Percentiles rank a stretch among this genome's conserved stretches.
These are phyloP conservation scores for Agapostemon virescens DNA, from an alignment of 2,888 invertebrate species.

Conservation along the genomic window DNA sequence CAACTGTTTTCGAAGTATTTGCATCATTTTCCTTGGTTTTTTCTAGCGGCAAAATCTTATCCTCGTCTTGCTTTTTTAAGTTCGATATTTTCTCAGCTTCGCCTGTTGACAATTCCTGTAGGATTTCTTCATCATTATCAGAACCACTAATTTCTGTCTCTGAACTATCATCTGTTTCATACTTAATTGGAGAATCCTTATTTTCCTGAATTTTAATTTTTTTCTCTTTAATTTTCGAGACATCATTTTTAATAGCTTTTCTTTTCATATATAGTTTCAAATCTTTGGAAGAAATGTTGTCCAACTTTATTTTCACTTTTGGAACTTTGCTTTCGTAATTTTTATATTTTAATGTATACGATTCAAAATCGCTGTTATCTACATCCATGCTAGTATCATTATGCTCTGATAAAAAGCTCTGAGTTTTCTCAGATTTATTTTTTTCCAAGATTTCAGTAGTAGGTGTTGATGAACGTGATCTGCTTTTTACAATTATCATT, in stretches of 20 bases:
- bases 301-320: conserved; percentile 73
- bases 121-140: conserved; percentile 7
- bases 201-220: conserved; percentile 60
- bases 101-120: not conserved
- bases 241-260: conserved; percentile 61
- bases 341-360: conserved; percentile 38
- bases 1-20: not conserved
- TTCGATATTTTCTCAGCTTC: conserved; percentile 62
- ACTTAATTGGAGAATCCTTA: not conserved
- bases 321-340: conserved; percentile 49
- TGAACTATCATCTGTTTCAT: conserved; percentile 25
- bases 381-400: conserved; percentile 41
- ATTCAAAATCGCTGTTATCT: conserved; percentile 48
- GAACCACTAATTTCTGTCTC: conserved; percentile 17
- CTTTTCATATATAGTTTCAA: conserved; percentile 48
- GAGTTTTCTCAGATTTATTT: conserved; percentile 18
- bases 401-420: not conserved
- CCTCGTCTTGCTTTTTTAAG: conserved; percentile 66
- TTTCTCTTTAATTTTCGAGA: conserved; percentile 74
- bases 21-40: conserved; percentile 12
- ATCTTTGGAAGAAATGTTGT: conserved; percentile 56
- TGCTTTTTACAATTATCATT: conserved; percentile 77
- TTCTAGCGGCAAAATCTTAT: conserved; percentile 44
- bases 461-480: conserved; percentile 77
- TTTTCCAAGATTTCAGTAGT: conserved; percentile 68